Conservation (phyloP, 35 echinoderm and acorn worm genomes). For the Eucidaris tribuloides region DNA sequence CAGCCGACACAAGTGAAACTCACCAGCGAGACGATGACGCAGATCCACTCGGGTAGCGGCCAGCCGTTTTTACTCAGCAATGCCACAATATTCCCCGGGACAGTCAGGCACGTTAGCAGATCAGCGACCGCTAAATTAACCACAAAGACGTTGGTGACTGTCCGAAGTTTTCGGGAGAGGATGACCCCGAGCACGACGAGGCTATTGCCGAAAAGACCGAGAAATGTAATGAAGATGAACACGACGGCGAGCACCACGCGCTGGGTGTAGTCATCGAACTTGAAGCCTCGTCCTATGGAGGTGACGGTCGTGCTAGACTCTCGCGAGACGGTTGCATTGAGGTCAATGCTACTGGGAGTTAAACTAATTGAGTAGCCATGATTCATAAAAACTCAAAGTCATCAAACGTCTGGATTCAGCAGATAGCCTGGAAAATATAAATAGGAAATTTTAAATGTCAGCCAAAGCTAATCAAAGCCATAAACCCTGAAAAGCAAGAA, state of each 20-base stretch:
- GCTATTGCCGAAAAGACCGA: conserved; percentile 69
- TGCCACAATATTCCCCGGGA: conserved; percentile 67
- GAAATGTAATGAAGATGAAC: conserved; percentile 39
- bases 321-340: too few species aligned
- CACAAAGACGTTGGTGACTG: conserved; percentile 86
- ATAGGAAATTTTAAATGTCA: too few species aligned
- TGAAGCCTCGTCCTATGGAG: too few species aligned
- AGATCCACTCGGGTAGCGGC: conserved; percentile 59
- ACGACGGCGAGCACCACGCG: conserved; percentile 42
- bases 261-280: conserved; percentile 69
- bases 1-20: conserved; percentile 68
- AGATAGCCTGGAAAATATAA: too few species aligned
- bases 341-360: too few species aligned
- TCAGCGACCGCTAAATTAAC: conserved; percentile 85
- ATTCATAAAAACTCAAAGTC: too few species aligned
- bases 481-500: too few species aligned
- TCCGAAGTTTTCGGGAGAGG: conserved; percentile 65
- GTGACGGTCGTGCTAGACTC: too few species aligned
- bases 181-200: conserved; percentile 80
- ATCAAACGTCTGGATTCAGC: too few species aligned
- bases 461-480: too few species aligned
- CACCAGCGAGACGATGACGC: conserved; percentile 32
- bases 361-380: too few species aligned
- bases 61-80: conserved; percentile 45
- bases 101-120: conserved; percentile 47